Evolutionary conservation across 2,888 invertebrate genomes (phyloP).

Genomic region (Bimastos eiseni): DNA sequence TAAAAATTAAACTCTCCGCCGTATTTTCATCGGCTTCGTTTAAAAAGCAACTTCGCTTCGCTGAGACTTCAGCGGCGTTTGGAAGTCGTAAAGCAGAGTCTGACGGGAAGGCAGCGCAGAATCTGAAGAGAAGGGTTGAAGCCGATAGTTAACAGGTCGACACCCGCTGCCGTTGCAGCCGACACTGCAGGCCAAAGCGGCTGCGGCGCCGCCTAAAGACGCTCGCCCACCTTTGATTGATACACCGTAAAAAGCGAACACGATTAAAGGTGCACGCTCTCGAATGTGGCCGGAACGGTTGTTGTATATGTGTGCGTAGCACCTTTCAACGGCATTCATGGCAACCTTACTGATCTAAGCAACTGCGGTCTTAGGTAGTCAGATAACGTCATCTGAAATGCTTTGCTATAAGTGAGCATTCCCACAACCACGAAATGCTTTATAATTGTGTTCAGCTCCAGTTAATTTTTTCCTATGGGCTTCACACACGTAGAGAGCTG

Average conservation of each 20-base stretch:
- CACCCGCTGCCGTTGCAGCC: neutral
- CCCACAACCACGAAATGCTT: too few species aligned
- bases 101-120: neutral
- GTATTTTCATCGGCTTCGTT: neutral
- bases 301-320: neutral
- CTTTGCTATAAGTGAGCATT: too few species aligned
- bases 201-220: neutral
- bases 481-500: too few species aligned
- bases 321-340: neutral
- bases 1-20: neutral
- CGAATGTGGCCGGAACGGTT: neutral
- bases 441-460: too few species aligned
- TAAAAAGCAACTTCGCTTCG: neutral
- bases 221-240: neutral
- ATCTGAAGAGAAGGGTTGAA: neutral
- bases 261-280: neutral
- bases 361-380: too few species aligned
- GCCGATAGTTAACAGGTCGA: neutral
- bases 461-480: too few species aligned
- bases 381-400: too few species aligned
- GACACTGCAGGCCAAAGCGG: neutral
- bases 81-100: neutral
- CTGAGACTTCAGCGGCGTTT: neutral
- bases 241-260: neutral
- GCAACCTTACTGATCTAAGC: too few species aligned